A percentile compares a stretch with the other conserved stretches of the same genome.
phyloP scores from a whole-genome alignment of 2,113 vertebrate genomes.

The Rousettus leschenaultii region DNA sequence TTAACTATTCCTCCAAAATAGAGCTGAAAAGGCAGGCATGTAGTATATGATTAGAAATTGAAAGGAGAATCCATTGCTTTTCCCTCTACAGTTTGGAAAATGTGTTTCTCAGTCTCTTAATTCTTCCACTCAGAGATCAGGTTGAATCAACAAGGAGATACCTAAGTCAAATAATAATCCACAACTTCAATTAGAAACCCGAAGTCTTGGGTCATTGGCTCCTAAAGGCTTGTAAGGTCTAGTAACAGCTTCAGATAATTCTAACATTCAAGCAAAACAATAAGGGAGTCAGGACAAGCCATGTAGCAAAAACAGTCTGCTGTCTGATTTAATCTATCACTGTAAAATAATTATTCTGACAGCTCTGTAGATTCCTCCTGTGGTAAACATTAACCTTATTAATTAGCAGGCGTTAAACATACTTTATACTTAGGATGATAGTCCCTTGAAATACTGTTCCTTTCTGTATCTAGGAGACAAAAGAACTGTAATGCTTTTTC shows the following conservation, averaged over 20 bases:
- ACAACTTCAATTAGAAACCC: neutral
- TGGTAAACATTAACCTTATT: neutral
- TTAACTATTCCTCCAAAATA: neutral
- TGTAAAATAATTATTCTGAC: slow-evolving; percentile 18
- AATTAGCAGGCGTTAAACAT: neutral
- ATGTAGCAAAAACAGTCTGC: neutral
- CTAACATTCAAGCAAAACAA: neutral
- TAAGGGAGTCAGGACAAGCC: neutral
- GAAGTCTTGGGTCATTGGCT: neutral
- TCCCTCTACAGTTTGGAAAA: neutral
- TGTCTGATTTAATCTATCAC: neutral
- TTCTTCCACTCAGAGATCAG: neutral
- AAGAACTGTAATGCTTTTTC: neutral
- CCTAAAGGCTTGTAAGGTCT: neutral
- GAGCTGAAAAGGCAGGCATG: neutral
- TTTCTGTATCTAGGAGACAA: neutral
- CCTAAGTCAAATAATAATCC: neutral
- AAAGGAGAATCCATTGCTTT: neutral
- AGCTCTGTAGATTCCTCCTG: neutral
- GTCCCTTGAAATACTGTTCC: neutral
- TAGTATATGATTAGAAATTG: neutral
- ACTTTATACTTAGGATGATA: neutral
- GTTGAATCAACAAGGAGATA: neutral
- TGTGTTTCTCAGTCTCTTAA: neutral
- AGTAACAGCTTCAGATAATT: neutral